Evolutionary conservation across 2,888 invertebrate genomes (phyloP), one percentile per base, ranked within the genome.

Genomic region (Melanotus villosus): DNA sequence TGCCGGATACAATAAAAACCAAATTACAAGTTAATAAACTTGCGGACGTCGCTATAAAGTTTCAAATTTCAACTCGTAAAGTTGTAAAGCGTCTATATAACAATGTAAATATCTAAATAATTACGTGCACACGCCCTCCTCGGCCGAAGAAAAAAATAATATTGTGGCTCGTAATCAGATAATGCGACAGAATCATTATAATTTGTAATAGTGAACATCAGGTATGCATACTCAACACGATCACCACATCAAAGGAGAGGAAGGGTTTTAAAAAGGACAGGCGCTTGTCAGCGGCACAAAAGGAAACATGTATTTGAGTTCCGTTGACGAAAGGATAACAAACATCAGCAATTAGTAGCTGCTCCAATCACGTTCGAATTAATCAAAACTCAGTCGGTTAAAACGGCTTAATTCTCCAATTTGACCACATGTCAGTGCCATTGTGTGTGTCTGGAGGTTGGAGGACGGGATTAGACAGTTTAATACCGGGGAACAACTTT

Each of bases 281-380:
- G 30, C 16, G 32, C 16, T 30, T 62, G 62, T 62, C 62, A 62
- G 19, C 12, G 32, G 18, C 62, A 62, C 36, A 52, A 64, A 54
- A 43, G 63, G 38, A 60, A 45, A 36, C 50, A 50, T 41, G 36
- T 32, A 32, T 30, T 56, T 14, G 45, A 45, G 32, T 45, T 67
- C 65, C 62, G 69, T 66, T 62, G 69, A 63, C 65, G 64, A 65
- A 59, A 70, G 70, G 70, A 70, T 71, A 68, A 71, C 70, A 70
- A 72, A 72, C 64, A 69, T 67, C 67, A 66, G 64, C 66, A 70
- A 70, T 72, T 72, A 72, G 70, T 67, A 64, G 67, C 70, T 59
- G 67, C 56, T 60, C 69, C 65, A 57, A 72, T 72, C 72, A 65
- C 57, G 62, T 71, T 65, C 68, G 69, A 68, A 71, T 71, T 71